Base-by-base conservation (phyloP, 1,140 invertebrate genomes). In the Platyscapa corneri region DNA sequence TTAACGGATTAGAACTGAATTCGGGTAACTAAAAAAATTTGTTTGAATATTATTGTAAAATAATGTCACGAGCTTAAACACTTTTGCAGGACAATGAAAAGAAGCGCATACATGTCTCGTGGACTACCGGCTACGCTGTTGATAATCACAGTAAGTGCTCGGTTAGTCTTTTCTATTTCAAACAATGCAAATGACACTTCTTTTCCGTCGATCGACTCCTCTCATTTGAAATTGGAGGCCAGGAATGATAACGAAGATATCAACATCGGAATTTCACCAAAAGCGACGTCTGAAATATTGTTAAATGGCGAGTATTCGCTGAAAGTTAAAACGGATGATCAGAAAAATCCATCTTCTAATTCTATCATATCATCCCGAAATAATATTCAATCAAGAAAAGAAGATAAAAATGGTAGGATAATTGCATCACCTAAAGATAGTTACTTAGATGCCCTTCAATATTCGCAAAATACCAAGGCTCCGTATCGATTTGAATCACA, bases 401-500 rank as follows among this genome's bases (percentile, higher is more conserved):
- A 37, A 27, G 3, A 7, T 18, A 27, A 78, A 14, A 60, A 3
- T 3, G 16, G 7, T 0, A 27, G 7, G 6, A 3, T 53, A 53
- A 18, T 20, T 0, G 16, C 46, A 56, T 16, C n/a, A 0, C 30
- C n/a, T 16, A 78, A 37, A 37, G 94, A 94, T 86, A 94, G 91
- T 72, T 94, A 94, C 53, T 86, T 93, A 34, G 91, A 94, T 53
- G 94, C 94, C 6, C 82, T 94, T 18, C 89, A 92, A 56, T 91
- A 91, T 75, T 94, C 94, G 1, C 93, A 93, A 10, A 90, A 88
- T 70, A 91, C 92, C 85, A 92, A 92, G 39, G 91, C 42, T 23
- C 16, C 88, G 7, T 27, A 89, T 89, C 18, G 87, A 27, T 49
- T 30, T 3, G 89, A 86, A 42, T 76, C 87, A 0, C 88, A 88